Conservation (phyloP, 2,888 invertebrate genomes). For the Synergus laeviventris region DNA sequence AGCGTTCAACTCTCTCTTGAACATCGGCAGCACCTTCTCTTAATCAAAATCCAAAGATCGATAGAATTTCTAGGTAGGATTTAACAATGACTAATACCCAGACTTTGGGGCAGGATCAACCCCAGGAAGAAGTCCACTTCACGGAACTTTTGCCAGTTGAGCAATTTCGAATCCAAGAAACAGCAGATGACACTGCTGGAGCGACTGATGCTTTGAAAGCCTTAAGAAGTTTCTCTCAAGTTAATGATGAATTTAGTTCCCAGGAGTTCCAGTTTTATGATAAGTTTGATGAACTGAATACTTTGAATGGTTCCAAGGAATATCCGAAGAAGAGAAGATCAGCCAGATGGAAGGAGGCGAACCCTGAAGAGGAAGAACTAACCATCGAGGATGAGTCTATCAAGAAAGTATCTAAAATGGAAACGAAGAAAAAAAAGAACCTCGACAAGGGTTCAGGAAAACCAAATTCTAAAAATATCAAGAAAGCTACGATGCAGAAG, state of each 20-base stretch:
- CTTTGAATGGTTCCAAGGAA: constrained; percentile 27
- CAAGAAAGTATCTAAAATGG: background rate
- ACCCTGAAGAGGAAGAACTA: constrained; percentile 24
- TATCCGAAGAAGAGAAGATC: constrained; percentile 47
- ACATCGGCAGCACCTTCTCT: constrained; percentile 39
- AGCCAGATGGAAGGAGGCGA: constrained; percentile 50
- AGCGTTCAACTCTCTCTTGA: constrained; percentile 64
- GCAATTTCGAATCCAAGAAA: constrained; percentile 66
- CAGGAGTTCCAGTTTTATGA: constrained; percentile 50
- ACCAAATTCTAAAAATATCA: constrained; percentile 4
- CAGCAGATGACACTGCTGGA: constrained; percentile 55
- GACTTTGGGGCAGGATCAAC: constrained; percentile 59
- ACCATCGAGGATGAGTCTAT: constrained; percentile 26
- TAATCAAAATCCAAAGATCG: background rate
- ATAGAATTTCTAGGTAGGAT: background rate
- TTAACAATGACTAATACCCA: constrained; percentile 60
- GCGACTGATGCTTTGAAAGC: constrained; percentile 70
- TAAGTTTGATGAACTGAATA: constrained; percentile 42
- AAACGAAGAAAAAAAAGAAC: background rate
- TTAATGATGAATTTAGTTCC: constrained; percentile 54
- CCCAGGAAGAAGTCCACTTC: constrained; percentile 67
- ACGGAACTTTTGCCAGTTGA: constrained; percentile 72
- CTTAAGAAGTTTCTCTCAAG: constrained; percentile 65
- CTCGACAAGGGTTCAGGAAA: background rate
- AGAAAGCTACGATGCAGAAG: constrained; percentile 14